Evolutionary conservation across 2,797 vertebrate genomes (phyloP).

Genomic region (Cyprinella venusta): DNA sequence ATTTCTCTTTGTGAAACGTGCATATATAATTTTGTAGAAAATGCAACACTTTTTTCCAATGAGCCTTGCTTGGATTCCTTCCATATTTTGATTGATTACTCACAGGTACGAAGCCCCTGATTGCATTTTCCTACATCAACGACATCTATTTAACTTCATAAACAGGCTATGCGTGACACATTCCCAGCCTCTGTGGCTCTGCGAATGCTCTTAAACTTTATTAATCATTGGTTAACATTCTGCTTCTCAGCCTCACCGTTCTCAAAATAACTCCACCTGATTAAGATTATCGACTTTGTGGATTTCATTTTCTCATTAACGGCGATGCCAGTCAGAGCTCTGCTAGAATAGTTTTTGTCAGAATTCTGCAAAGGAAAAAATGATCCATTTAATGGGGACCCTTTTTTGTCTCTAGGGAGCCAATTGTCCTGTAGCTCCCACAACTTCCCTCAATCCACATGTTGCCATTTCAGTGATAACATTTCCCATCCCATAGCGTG

Average conservation of each 20-base stretch:
- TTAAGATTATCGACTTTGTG: slow-evolving; percentile 33
- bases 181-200: not conserved
- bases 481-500: slow-evolving; percentile 42
- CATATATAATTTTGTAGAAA: not conserved
- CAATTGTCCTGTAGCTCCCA: slow-evolving; percentile 17
- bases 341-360: not conserved
- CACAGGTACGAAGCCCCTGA: slow-evolving; percentile 19
- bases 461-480: slow-evolving; percentile 54
- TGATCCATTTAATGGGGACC: not conserved
- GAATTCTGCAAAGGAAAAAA: slow-evolving; percentile 16
- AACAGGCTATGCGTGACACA: not conserved
- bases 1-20: not conserved
- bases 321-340: slow-evolving; percentile 13
- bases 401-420: slow-evolving; percentile 18
- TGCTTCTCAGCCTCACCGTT: not conserved
- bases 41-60: not conserved
- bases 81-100: slow-evolving; percentile 35
- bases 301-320: slow-evolving; percentile 34
- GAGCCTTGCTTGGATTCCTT: not conserved
- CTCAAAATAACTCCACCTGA: slow-evolving; percentile 30
- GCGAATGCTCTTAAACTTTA: not conserved
- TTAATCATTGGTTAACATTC: slow-evolving; percentile 19
- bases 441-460: slow-evolving; percentile 34
- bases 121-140: slow-evolving; percentile 23
- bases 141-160: slow-evolving; percentile 2